These are phyloP conservation scores for Adoxophyes honmai DNA, from an alignment of 1,140 invertebrate species.

Conservation along the genomic window DNA sequence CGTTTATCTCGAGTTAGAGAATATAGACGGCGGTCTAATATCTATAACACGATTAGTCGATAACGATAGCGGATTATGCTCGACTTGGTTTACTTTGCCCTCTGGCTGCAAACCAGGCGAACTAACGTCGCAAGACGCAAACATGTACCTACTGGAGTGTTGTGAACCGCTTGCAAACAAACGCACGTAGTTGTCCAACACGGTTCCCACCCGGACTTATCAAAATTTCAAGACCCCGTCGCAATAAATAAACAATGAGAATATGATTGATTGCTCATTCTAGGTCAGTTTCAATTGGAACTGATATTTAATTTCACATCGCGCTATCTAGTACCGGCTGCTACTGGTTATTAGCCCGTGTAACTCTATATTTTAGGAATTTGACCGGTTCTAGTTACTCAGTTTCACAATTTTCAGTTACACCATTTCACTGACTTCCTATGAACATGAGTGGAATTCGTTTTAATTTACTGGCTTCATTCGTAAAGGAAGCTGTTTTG, in stretches of 20 bases:
- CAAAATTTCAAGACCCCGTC: constrained; percentile 5
- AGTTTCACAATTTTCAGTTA: too few species aligned
- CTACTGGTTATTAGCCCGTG: neutral
- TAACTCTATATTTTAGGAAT: constrained; percentile 12
- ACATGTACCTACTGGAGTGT: neutral
- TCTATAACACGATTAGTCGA: too few species aligned
- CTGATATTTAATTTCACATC: constrained; percentile 4
- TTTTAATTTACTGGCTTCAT: neutral
- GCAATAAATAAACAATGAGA: constrained; percentile 10
- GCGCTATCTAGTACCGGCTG: constrained; percentile 7
- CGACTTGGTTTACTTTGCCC: neutral
- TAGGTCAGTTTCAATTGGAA: neutral
- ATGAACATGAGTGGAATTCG: neutral
- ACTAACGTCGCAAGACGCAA: constrained; percentile 1
- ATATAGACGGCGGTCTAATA: too few species aligned
- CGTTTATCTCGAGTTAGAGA: too few species aligned
- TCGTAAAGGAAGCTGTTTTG: neutral
- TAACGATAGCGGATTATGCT: neutral
- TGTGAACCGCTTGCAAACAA: neutral
- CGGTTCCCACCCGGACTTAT: constrained; percentile 4
- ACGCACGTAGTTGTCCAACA: neutral
- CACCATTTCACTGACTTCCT: neutral
- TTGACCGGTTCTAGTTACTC: neutral
- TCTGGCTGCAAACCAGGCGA: neutral
- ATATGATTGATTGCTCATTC: constrained; percentile 3